A percentile compares a stretch with the other conserved stretches of the same genome.
phyloP scores from a whole-genome alignment of 1,140 invertebrate genomes.

The Habropoda laboriosa region DNA sequence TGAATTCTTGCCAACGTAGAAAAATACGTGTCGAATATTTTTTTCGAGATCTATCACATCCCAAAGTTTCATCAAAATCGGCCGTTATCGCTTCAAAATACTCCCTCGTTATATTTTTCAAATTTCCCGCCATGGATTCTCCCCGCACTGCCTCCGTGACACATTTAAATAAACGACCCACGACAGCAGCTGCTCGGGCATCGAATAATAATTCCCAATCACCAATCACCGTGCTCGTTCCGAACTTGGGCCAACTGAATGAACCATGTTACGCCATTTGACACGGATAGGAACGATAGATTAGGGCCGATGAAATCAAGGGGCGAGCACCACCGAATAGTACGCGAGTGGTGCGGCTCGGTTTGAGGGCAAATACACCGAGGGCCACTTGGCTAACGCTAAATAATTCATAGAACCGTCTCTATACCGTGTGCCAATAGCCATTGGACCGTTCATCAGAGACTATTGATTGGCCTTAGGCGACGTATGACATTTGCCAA shows the following conservation, averaged over 20 bases:
- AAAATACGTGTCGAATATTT: no score
- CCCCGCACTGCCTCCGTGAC: no score
- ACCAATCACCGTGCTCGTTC: neutral
- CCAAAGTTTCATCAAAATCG: no score
- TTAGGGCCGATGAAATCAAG: slow-evolving; percentile 62
- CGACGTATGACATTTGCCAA: slow-evolving; percentile 45
- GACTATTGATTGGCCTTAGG: slow-evolving; percentile 62
- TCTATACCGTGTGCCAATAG: slow-evolving; percentile 58
- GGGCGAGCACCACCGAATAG: slow-evolving; percentile 43
- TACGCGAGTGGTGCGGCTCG: slow-evolving; percentile 46
- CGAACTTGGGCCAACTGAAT: slow-evolving; percentile 1
- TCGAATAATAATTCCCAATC: neutral
- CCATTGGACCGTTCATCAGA: slow-evolving; percentile 64
- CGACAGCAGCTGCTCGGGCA: no score
- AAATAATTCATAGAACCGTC: slow-evolving; percentile 74
- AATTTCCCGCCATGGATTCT: no score
- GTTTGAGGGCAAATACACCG: slow-evolving; percentile 71
- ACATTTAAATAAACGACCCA: neutral
- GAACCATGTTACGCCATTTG: slow-evolving; percentile 29
- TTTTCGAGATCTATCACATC: no score
- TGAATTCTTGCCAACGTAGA: no score
- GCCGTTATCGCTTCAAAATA: no score
- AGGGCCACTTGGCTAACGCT: slow-evolving; percentile 71
- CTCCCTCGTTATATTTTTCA: no score
- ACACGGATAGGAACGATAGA: slow-evolving; percentile 35